Conservation (phyloP, 1,140 invertebrate species). For the Drosophila bifasciata region DNA sequence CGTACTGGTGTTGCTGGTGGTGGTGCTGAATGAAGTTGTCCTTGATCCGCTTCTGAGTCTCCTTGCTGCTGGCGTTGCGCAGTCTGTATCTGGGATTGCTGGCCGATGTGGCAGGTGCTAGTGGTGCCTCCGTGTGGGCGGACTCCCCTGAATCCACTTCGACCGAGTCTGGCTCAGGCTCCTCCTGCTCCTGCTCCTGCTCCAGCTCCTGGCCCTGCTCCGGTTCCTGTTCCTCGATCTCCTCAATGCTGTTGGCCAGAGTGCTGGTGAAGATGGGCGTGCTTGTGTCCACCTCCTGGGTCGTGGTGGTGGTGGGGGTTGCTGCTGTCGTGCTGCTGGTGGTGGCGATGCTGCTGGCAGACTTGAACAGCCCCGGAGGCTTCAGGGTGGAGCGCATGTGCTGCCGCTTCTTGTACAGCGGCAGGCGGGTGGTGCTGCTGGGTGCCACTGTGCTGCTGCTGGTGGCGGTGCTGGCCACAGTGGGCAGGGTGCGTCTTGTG, state of each 20-base stretch:
- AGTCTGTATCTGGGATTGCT: slow-evolving; percentile 38
- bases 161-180: slow-evolving; percentile 7
- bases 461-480: slow-evolving; percentile 7
- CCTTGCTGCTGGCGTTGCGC: slow-evolving; percentile 38
- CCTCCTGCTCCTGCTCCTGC: slow-evolving; percentile 1
- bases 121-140: slow-evolving; percentile 9
- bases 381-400: slow-evolving; percentile 70
- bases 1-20: slow-evolving; percentile 11
- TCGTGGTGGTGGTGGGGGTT: slow-evolving; percentile 9
- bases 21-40: slow-evolving; percentile 62
- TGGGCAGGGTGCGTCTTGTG: slow-evolving; percentile 35
- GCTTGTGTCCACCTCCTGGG: slow-evolving; percentile 34
- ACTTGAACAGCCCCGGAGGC: slow-evolving; percentile 59
- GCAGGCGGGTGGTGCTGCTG: slow-evolving; percentile 66
- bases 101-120: background rate
- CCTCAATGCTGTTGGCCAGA: background rate
- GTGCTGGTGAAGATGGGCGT: slow-evolving; percentile 29
- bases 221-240: background rate
- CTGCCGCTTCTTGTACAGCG: slow-evolving; percentile 75
- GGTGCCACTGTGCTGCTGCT: background rate
- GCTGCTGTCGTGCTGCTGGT: slow-evolving; percentile 9
- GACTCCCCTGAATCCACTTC: slow-evolving; percentile 22
- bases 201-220: slow-evolving; percentile 27
- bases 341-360: slow-evolving; percentile 4
- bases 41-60: slow-evolving; percentile 45